phyloP scores from a whole-genome alignment of 2,797 vertebrate genomes.

The Xyrichtys novacula region DNA sequence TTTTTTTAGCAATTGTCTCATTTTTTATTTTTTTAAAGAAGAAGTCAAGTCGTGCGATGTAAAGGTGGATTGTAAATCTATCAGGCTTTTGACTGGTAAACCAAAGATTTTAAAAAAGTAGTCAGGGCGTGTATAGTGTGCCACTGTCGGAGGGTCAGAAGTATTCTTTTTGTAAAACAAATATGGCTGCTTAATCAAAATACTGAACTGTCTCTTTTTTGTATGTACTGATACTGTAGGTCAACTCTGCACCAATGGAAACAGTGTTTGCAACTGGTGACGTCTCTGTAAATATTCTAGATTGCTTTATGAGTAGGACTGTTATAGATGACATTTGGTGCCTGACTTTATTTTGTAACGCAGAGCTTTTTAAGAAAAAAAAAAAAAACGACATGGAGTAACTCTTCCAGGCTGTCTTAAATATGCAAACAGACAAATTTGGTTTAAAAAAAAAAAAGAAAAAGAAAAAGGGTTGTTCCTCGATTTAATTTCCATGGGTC shows the following conservation, averaged over 20 bases:
- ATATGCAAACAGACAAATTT: conserved; percentile 70
- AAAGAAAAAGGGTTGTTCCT: conserved; percentile 46
- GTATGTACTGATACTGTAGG: conserved; percentile 83
- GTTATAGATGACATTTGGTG: conserved; percentile 67
- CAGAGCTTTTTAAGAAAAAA: conserved; percentile 62
- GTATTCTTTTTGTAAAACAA: conserved; percentile 79
- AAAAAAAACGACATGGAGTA: conserved; percentile 31
- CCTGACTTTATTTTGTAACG: conserved; percentile 70
- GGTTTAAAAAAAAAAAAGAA: too few relatives aligned
- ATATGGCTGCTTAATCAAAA: conserved; percentile 82
- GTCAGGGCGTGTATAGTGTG: conserved; percentile 73
- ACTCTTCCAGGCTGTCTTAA: conserved; percentile 53
- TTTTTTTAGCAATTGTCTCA: conserved; percentile 61
- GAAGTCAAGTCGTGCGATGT: conserved; percentile 77
- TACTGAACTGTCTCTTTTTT: conserved; percentile 72
- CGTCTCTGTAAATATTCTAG: conserved; percentile 77
- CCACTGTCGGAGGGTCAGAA: conserved; percentile 74
- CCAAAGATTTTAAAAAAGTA: conserved; percentile 80
- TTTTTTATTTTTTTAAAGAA: conserved; percentile 68
- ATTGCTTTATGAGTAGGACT: conserved; percentile 73
- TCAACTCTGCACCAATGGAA: conserved; percentile 69
- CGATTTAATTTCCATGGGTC: conserved; percentile 47
- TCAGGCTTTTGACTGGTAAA: conserved; percentile 83
- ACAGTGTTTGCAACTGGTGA: conserved; percentile 63
- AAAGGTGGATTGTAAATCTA: conserved; percentile 79